Conservation (phyloP, 2,888 invertebrate genomes). For the Heterodera filipjevi region DNA sequence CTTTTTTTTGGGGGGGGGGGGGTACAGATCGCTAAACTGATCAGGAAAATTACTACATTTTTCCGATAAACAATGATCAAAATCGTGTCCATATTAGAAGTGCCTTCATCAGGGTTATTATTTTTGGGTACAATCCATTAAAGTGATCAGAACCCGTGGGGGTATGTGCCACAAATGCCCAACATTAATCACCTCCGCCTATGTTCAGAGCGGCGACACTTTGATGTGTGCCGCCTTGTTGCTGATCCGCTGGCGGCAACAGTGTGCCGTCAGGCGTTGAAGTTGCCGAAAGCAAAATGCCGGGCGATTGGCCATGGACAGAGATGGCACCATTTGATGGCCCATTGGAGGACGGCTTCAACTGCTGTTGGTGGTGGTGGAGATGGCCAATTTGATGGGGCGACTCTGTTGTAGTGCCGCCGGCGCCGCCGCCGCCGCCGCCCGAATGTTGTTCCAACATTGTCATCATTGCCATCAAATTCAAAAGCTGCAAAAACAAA, state of each 20-base stretch:
- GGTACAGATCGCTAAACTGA: too few relatives aligned
- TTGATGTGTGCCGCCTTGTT: background rate
- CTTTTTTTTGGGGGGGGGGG: too few relatives aligned
- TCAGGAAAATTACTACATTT: too few relatives aligned
- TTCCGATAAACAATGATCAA: too few relatives aligned
- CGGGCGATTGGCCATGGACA: conserved; percentile 1
- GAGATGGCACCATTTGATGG: background rate
- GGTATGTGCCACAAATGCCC: background rate
- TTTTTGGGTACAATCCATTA: too few relatives aligned
- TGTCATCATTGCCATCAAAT: conserved; percentile 4
- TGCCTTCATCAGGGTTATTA: too few relatives aligned
- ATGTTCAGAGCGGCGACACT: background rate
- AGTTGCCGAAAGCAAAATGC: background rate
- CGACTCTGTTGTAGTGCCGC: background rate
- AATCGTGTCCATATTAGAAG: too few relatives aligned
- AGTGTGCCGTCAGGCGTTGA: background rate
- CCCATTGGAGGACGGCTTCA: conserved; percentile 1
- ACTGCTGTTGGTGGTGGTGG: background rate
- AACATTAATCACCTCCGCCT: background rate
- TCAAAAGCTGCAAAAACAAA: background rate
- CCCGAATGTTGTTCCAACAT: background rate
- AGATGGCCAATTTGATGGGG: background rate
- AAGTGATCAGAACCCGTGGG: too few relatives aligned
- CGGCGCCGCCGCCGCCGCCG: background rate
- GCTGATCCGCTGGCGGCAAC: background rate